Base-by-base conservation (phyloP, 2,797 vertebrate species). In the Peromyscus eremicus region DNA sequence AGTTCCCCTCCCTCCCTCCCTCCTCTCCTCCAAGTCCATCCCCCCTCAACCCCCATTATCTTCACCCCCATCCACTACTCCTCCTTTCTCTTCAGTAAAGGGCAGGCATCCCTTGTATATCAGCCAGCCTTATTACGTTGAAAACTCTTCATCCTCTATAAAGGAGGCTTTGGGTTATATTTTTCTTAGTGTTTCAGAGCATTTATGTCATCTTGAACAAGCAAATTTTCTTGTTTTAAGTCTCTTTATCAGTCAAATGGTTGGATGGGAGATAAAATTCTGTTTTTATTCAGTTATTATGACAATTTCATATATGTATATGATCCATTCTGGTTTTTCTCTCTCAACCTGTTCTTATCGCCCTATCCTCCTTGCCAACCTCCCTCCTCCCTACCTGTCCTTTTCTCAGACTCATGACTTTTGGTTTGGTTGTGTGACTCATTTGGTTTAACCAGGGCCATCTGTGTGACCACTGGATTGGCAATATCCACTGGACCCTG, bases 161-260 rank as follows among this genome's bases (percentile, higher is more conserved):
- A 57, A 89, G 70, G 27, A 90, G 19, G 27, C 11, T 75, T 84
- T 79, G 34, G 19, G 3, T 84, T 80, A 27, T 25, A 17, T 29
- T 83, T 80, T 34, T 2, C 25, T 71, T n/a, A 27, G 40, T 52
- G 37, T 70, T 91, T 23, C 27, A 73, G 52, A 88, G 9, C 10
- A 96, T 55, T 55, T 73, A 21, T 17, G 25, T 55, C 25, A 66
- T n/a, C 76, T 43, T 62, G 25, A 83, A 11, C 21, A 82, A 79
- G 55, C 49, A 32, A 7, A 1, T 92, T 84, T 83, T 55, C 19
- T 83, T 25, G 91, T 14, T 68, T 77, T 75, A 14, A 21, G 43
- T 94, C 87, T 95, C 25, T 55, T 91, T 52, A 80, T 71, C 9
- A 87, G 8, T 84, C 82, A 96, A 81, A n/a, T 46, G 7, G 17